Evolutionary conservation across 2,888 invertebrate species (phyloP), one percentile per base, ranked within the genome.

Genomic region (Herminia tarsipennalis): DNA sequence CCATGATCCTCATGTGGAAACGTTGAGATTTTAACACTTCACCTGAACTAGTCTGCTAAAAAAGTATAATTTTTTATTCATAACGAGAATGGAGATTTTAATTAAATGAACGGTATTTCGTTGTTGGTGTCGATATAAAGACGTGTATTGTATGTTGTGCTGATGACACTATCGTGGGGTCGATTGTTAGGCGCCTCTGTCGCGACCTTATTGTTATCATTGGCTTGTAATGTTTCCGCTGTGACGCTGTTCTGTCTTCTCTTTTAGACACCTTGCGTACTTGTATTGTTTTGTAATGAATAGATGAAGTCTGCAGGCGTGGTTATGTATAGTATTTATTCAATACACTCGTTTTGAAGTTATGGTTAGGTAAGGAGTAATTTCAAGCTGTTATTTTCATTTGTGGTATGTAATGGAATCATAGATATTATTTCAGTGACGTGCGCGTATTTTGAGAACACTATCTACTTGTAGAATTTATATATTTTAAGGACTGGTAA

Each of bases 11-110:
- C 86, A 76, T 76, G 81, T 87, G 83, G 81, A 88, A 88, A 84
- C 82, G 90, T 83, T 82, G 90, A 89, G 88, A 86, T 90, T 90
- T 90, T 88, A 88, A 86, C 88, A 89, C 89, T 89, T 83, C 86
- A 90, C 86, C 83, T 86, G 87, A 79, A 81, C 82, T 81, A 76
- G 85, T 80, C 83, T 83, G 80, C 74, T 81, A 80, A 73, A 85
- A 87, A 84, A 78, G 78, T 69, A 78, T 27, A 36, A 73, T 69
- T 83, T 81, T 83, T 79, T 63, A 78, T 81, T 81, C 78, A 67
- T 73, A 65, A 71, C 73, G 70, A 74, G 70, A 76, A 72, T 73
- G 68, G 71, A 80, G 74, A 77, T 84, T 87, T 88, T 87, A 88
- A 88, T 88, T 88, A 86, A 88, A 86, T 81, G 80, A 81, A 80